Base-by-base conservation (phyloP, 1,140 invertebrate genomes). In the Neotoxoptera formosana region DNA sequence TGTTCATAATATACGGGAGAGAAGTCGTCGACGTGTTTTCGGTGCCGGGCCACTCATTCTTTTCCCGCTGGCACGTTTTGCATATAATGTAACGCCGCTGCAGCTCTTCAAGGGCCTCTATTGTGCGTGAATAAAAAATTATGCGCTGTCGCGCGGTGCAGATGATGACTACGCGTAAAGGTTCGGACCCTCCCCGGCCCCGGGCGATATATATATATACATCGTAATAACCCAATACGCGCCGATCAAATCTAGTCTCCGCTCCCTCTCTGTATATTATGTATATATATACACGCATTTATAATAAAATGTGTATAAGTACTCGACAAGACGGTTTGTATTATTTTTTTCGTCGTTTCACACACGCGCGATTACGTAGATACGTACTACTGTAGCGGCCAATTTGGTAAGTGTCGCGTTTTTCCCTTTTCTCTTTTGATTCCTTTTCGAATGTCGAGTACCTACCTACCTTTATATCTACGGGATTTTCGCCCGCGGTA, bases 141-240 rank as follows among this genome's bases (percentile, higher is more conserved):
- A 83, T 83, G 34, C 86, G 48, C 9, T 9, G 36, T 86, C 47
- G 48, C 47, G 48, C 47, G 83, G 83, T 25, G 83, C 41, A 8
- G 83, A 60, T 25, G 90, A 91, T 76, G 90, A 91, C 90, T 76
- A 48, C 56, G 90, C 56, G 90, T 30, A 91, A 76, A 45, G 53
- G 41, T 67, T 67, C 56, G 89, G 89, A 90, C 89, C 89, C 89
- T 67, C 23, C 47, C 47, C 84, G 25, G 14, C 7, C 30, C 47
- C 30, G 48, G n/a, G 30, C n/a, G 87, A 81, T 83, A 41, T 83
- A 23, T 34, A 83, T 23, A 83, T 2, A 23, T 7, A 36, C 34
- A 36, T 83, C 81, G 81, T 83, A 83, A 83, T 86, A 47, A 47
- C 8, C 23, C 41, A 45, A 45, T 30, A 17, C 25, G 84, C 84